phyloP scores from a whole-genome alignment of 2,797 vertebrate genomes.

The Pampus argenteus region DNA sequence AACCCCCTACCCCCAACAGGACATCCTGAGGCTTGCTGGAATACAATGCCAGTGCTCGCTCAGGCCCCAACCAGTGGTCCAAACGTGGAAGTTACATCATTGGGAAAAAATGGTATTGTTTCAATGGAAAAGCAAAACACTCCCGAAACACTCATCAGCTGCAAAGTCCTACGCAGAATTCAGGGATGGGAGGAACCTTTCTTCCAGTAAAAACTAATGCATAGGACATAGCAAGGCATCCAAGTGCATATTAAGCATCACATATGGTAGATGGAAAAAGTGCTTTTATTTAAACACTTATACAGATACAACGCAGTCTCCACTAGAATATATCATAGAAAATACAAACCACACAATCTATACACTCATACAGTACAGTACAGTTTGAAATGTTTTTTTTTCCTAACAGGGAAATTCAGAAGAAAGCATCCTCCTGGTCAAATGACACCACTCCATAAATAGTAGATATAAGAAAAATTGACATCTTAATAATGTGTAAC shows the following conservation, averaged over 20 bases:
- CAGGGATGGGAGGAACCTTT: constrained; percentile 10
- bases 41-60: constrained; percentile 92
- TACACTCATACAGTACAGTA: background rate
- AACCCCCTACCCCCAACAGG: constrained; percentile 86
- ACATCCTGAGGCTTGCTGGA: constrained; percentile 97
- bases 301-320: background rate
- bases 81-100: constrained; percentile 88
- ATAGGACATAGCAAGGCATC: background rate
- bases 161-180: constrained; percentile 20
- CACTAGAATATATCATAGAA: background rate
- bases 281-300: background rate
- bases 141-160: constrained; percentile 50
- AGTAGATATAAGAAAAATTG: background rate
- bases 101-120: constrained; percentile 86
- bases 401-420: background rate
- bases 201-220: background rate
- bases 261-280: background rate
- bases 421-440: background rate
- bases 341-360: background rate
- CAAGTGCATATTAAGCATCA: background rate
- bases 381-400: background rate
- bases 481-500: background rate
- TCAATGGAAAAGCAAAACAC: constrained; percentile 75
- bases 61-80: constrained; percentile 78
- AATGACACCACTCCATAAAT: background rate